Base-by-base conservation (phyloP, 2,113 vertebrate species). In the Heteronetta atricapilla region DNA sequence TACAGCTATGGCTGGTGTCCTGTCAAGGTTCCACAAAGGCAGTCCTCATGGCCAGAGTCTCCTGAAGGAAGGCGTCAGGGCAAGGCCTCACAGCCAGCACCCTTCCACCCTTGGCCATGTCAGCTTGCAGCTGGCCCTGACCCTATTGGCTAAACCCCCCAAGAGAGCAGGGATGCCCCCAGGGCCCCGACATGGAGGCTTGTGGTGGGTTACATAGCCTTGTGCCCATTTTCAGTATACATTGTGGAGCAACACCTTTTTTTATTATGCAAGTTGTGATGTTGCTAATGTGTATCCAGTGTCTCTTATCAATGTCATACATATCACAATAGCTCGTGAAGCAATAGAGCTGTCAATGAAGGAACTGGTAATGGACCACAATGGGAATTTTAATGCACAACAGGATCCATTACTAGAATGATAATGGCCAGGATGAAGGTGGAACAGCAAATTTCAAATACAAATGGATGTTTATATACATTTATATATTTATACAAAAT, bases 271-370 rank as follows among this genome's bases (percentile, higher is more conserved):
- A 0, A 95, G 88, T 95, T 92, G 89, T 86, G 72, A 56, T 85
- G 89, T 88, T 70, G 44, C 81, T 95, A 76, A 96, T 79, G 68
- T 78, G 62, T 78, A 94, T 84, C 69, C 59, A 60, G 53, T 89
- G 83, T 95, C 80, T 94, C 86, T 59, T 89, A 95, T 96, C 92
- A 95, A 89, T 86, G 88, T 79, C 86, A 66, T 81, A 64, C 68
- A n/a, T 8, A 83, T 88, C 86, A 87, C 72, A 90, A 92, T 73
- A 78, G 80, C 88, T 94, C 3, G 38, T 79, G 89, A 90, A 81
- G 80, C 85, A 88, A 93, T 66, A 93, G 86, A 86, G 63, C 59
- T 93, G 93, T 94, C 95, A 90, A 38, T 44, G 23, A 85, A 94
- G 60, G 76, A 83, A 87, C 76, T 70, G 50, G 89, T 89, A 90